A percentile compares a stretch with the other conserved stretches of the same genome.
Conservation (phyloP, 2,888 invertebrate species). For the Nephrotoma appendiculata region DNA sequence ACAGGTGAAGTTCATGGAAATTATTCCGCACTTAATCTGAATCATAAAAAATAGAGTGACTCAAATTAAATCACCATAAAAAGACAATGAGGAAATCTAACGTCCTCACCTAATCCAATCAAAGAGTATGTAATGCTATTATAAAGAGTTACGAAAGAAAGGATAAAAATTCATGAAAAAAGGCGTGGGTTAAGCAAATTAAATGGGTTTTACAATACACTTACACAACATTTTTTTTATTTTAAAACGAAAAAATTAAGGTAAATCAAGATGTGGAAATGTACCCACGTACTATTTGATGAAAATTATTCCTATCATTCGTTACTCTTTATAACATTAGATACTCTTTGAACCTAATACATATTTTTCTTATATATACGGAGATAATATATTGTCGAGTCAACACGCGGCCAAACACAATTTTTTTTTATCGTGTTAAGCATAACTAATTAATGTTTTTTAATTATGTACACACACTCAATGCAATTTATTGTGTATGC, state of each 20-base stretch:
- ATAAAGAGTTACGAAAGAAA: no score
- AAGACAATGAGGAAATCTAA: background rate
- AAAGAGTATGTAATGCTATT: no score
- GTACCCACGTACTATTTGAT: no score
- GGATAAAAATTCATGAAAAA: no score
- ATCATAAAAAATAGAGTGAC: background rate
- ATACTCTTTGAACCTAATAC: background rate
- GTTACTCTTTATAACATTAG: no score
- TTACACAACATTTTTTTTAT: no score
- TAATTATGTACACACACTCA: background rate
- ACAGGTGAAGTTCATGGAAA: background rate
- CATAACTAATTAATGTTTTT: slow-evolving; percentile 2
- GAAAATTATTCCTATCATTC: no score
- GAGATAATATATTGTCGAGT: background rate
- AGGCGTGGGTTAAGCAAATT: no score
- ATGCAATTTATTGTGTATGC: slow-evolving; percentile 1
- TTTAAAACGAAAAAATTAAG: no score
- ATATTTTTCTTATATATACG: background rate
- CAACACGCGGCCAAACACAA: background rate
- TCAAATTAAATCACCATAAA: no score
- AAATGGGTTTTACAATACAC: no score
- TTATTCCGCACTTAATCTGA: background rate
- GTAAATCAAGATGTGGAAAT: no score
- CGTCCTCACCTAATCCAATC: background rate
- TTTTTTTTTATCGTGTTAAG: background rate